phyloP scores from a whole-genome alignment of 2,113 vertebrate genomes.

The Notarius quadriscutis region DNA sequence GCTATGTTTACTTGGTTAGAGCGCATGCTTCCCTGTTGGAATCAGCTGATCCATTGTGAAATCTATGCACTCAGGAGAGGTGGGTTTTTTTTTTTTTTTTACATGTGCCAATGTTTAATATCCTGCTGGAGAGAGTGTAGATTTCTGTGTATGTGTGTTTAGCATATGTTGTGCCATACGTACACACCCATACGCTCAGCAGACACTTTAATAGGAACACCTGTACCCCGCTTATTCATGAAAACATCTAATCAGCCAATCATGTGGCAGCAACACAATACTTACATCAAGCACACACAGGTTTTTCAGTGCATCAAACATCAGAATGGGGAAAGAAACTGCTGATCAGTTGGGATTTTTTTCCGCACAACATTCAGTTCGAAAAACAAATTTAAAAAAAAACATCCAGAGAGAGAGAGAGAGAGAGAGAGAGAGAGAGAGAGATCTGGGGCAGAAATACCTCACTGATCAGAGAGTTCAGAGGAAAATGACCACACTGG shows the following conservation, averaged over 20 bases:
- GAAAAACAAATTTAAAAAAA: not conserved
- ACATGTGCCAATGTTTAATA: conserved; percentile 12
- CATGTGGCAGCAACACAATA: not conserved
- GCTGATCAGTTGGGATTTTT: not conserved
- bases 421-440: too few relatives aligned
- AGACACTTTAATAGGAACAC: not conserved
- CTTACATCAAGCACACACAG: not conserved
- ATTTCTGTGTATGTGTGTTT: conserved; percentile 13
- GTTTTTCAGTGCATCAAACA: not conserved
- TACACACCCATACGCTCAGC: not conserved
- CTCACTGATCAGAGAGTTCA: not conserved
- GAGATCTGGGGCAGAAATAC: not conserved
- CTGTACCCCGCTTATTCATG: too few relatives aligned
- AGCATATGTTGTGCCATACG: not conserved
- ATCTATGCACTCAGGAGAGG: conserved; percentile 43
- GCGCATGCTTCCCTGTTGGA: conserved; percentile 56
- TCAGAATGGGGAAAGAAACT: not conserved
- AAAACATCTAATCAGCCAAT: not conserved
- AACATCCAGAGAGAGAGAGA: too few relatives aligned
- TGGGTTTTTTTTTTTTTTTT: conserved; percentile 6
- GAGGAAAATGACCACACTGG: not conserved
- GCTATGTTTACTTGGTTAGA: conserved; percentile 67
- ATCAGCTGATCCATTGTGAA: conserved; percentile 64
- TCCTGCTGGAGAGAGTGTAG: conserved; percentile 34
- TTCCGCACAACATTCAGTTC: not conserved